Evolutionary conservation across 2,113 vertebrate species (phyloP).

Genomic region (Propithecus coquereli): DNA sequence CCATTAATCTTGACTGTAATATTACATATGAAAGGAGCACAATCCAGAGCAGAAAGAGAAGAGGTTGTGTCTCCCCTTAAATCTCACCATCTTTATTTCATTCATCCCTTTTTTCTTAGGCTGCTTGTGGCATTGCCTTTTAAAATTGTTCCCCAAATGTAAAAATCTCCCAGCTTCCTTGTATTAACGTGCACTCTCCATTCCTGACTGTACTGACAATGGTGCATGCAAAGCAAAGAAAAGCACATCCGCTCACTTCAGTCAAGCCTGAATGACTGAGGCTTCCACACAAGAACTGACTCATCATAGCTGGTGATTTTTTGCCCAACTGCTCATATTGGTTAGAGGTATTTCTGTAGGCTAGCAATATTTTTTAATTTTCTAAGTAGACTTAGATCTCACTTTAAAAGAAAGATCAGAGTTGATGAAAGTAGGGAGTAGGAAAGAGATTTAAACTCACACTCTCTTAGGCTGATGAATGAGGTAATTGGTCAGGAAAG

Average conservation of each 20-base stretch:
- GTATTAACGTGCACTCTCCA: not conserved
- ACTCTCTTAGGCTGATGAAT: not conserved
- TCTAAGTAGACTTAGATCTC: not conserved
- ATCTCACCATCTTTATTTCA: not conserved
- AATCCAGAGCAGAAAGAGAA: not conserved
- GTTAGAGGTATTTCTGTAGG: not conserved
- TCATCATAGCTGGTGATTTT: not conserved
- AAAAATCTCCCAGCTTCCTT: not conserved
- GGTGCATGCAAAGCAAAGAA: not conserved
- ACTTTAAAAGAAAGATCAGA: conserved; percentile 45
- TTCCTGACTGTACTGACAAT: not conserved
- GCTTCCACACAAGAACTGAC: not conserved
- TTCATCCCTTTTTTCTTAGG: not conserved
- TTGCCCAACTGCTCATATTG: not conserved
- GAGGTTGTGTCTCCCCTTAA: not conserved
- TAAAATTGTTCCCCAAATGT: not conserved
- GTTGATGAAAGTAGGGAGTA: not conserved
- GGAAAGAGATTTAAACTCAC: not conserved
- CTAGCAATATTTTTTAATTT: conserved; percentile 13
- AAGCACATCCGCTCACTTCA: not conserved
- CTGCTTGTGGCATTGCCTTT: not conserved
- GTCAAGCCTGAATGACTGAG: not conserved
- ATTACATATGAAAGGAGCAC: not conserved
- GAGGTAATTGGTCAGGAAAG: not conserved
- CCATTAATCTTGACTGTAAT: not conserved